Evolutionary conservation across 2,797 vertebrate genomes (phyloP), one percentile per base, ranked within the genome.

Genomic region (Pantherophis vulpinus): DNA sequence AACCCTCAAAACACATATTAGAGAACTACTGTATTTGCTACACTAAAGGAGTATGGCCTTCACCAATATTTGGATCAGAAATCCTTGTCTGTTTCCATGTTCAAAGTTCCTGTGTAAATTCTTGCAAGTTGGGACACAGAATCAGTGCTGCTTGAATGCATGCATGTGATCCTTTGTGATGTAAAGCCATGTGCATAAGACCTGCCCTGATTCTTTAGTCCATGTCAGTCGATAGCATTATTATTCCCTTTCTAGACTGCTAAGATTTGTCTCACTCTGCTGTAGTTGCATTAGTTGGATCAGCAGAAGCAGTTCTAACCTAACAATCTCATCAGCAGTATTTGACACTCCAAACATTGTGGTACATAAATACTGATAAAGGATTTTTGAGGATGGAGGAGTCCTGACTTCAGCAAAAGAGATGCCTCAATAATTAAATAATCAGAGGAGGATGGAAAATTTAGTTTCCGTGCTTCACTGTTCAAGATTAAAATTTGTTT

Each of bases 261-360:
- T 91, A 86, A 47, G 89, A 83, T 63, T 87, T 63, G 70, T 11
- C 25, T 86, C 58, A 63, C 90, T 91, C 59, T 47, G 87, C 87
- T 93, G 70, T 20, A 63, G 51, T 60, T 89, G 93, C 90, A 91
- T 93, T 86, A 89, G 90, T 66, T 89, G 90, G 87, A 91, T 93
- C 93, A 93, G 70, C 56, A 91, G 66, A 93, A 91, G 89, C 56
- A 10, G 25, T 70, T 88, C 60, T 93, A 93, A 83, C 56, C 37
- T 59, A 56, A 55, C 59, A 86, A 89, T 37, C 47, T 89, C 87
- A 58, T 91, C 90, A 91, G 86, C 86, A 55, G 56, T 91, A 55
- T 58, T 74, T 91, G 86, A 47, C 29, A 88, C 91, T 29, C 47
- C 70, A 37, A 51, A 54, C 6, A 20, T 32, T 37, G 29, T 25